Conservation (phyloP, 2,888 invertebrate species). For the Epinotia brunnichana region DNA sequence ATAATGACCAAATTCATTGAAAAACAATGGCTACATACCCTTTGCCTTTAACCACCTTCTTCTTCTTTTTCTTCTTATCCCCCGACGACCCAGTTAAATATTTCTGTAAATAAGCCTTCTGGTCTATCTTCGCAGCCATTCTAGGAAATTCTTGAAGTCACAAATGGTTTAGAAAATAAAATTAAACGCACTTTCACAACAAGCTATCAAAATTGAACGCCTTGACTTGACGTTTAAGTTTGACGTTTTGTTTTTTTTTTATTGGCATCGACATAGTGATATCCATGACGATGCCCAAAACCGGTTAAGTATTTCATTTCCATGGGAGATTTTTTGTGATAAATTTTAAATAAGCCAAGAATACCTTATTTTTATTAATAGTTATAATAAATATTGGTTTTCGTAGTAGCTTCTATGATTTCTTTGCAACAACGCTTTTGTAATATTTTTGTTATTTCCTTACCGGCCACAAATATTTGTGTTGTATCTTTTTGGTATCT, state of each 20-base stretch:
- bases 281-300: neutral
- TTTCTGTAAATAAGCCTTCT: constrained; percentile 91
- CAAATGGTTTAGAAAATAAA: constrained; percentile 21
- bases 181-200: constrained; percentile 10
- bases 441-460: too few relatives aligned
- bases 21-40: constrained; percentile 59
- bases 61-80: constrained; percentile 87
- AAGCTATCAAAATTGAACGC: constrained; percentile 21
- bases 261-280: neutral
- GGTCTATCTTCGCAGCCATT: constrained; percentile 83
- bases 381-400: too few relatives aligned
- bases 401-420: too few relatives aligned
- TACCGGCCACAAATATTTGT: too few relatives aligned
- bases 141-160: constrained; percentile 40
- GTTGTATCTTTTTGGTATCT: too few relatives aligned
- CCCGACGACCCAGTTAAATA: constrained; percentile 87
- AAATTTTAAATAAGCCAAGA: too few relatives aligned
- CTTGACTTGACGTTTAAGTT: constrained; percentile 17
- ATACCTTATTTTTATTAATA: too few relatives aligned
- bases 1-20: neutral
- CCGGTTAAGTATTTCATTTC: too few relatives aligned
- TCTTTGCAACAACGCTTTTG: too few relatives aligned
- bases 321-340: too few relatives aligned
- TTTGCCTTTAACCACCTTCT: constrained; percentile 75
- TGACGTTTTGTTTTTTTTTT: constrained; percentile 20